Evolutionary conservation across 2,888 invertebrate species (phyloP).

Genomic region (Himalopsyche kuldschensis): DNA sequence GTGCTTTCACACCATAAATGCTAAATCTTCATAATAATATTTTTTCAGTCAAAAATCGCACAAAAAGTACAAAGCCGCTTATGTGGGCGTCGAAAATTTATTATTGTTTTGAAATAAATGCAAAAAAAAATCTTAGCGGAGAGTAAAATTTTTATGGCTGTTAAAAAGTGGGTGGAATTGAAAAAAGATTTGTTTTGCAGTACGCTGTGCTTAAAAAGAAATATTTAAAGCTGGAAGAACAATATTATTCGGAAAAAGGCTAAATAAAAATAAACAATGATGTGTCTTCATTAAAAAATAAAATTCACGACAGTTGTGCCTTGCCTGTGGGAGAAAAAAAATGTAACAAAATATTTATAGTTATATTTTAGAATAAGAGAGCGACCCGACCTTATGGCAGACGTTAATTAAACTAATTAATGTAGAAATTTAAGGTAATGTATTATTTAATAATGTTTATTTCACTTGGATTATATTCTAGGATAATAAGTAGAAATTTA

Average conservation of each 20-base stretch:
- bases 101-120: neutral
- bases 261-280: neutral
- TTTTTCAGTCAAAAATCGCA: too few relatives aligned
- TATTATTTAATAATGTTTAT: too few relatives aligned
- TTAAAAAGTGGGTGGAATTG: neutral
- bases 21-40: too few relatives aligned
- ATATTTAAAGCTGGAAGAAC: neutral
- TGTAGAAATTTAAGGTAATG: too few relatives aligned
- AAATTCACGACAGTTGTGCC: neutral
- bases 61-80: too few relatives aligned
- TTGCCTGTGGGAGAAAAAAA: neutral
- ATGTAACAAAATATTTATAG: too few relatives aligned
- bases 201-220: neutral
- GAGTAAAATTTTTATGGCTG: neutral
- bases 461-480: too few relatives aligned
- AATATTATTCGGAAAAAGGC: neutral
- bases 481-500: too few relatives aligned
- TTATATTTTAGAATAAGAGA: too few relatives aligned
- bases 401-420: too few relatives aligned
- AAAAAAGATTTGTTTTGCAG: neutral
- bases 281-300: neutral
- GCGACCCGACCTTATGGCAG: too few relatives aligned
- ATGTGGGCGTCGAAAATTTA: neutral
- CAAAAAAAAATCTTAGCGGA: neutral
- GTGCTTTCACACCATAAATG: too few relatives aligned